These are phyloP conservation scores for Fabriciana adippe DNA, from an alignment of 2,888 invertebrate species.

Conservation along the genomic window DNA sequence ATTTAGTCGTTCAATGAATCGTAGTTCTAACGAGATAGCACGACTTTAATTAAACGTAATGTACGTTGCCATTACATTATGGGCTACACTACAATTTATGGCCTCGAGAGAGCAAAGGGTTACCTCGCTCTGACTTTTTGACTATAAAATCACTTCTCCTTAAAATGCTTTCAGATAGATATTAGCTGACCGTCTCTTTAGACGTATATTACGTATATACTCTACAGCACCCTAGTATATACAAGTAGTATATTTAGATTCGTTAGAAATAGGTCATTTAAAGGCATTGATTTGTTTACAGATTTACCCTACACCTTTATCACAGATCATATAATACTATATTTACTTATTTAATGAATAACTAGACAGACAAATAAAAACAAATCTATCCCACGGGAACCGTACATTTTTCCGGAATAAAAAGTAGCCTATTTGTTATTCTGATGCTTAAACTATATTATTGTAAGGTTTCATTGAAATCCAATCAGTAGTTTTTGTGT, in stretches of 20 bases:
- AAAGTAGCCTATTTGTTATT: too few species aligned
- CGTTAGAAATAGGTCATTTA: too few species aligned
- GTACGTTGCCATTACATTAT: conserved; percentile 30
- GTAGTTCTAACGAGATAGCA: conserved; percentile 22
- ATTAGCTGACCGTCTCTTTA: conserved; percentile 4
- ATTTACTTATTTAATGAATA: too few species aligned
- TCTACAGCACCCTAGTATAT: not conserved
- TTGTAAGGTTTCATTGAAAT: too few species aligned
- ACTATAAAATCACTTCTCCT: conserved; percentile 28
- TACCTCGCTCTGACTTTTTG: conserved; percentile 27
- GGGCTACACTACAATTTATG: conserved; percentile 30
- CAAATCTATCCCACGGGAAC: too few species aligned
- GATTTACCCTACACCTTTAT: too few species aligned
- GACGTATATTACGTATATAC: conserved; percentile 13
- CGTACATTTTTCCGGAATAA: too few species aligned
- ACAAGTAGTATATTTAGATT: not conserved
- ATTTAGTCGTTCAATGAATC: conserved; percentile 2
- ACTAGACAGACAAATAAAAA: too few species aligned
- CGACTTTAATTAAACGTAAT: conserved; percentile 32
- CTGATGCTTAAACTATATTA: too few species aligned
- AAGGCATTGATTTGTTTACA: too few species aligned
- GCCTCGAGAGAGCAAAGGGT: conserved; percentile 30
- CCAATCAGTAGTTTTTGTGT: too few species aligned
- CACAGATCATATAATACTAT: too few species aligned
- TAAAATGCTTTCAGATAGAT: conserved; percentile 19